Percentiles rank a stretch among this genome's conserved stretches.
phyloP scores from a whole-genome alignment of 2,888 invertebrate species.

The Pristionchus fissidentatus region DNA sequence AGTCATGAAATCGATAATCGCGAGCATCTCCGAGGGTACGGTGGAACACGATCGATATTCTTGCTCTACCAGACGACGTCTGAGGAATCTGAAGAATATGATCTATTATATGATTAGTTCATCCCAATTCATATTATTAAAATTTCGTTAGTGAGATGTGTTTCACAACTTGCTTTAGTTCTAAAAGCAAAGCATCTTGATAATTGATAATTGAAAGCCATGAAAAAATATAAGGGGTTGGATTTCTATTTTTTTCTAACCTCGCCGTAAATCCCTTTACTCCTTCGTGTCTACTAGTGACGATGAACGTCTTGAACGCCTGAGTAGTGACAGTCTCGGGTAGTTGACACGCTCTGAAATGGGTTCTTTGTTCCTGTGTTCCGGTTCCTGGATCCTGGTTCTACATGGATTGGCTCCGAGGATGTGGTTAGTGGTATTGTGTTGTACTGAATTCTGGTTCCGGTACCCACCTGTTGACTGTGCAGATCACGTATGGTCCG shows the following conservation, averaged over 20 bases:
- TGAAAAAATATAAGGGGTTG: too few relatives aligned
- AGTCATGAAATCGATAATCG: conserved; percentile 64
- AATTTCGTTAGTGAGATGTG: too few relatives aligned
- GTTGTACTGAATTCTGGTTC: too few relatives aligned
- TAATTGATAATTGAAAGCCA: too few relatives aligned
- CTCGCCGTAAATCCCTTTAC: conserved; percentile 84
- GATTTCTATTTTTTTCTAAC: too few relatives aligned
- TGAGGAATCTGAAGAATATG: conserved; percentile 80
- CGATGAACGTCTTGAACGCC: conserved; percentile 82
- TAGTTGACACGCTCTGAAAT: conserved; percentile 58
- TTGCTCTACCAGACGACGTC: conserved; percentile 84
- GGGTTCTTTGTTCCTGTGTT: background rate
- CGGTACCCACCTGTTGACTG: conserved; percentile 78
- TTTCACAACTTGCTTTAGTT: too few relatives aligned
- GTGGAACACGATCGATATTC: conserved; percentile 78
- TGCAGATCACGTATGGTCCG: conserved; percentile 88
- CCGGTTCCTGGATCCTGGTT: background rate
- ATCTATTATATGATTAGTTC: conserved; percentile 21
- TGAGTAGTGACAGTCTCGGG: conserved; percentile 54
- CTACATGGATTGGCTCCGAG: too few relatives aligned
- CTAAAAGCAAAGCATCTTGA: too few relatives aligned
- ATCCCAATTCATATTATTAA: background rate
- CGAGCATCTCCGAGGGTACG: conserved; percentile 62
- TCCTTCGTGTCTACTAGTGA: conserved; percentile 98
- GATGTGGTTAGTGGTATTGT: too few relatives aligned